Conservation (phyloP, 1,140 invertebrate species). For the Cecropterus lyciades region DNA sequence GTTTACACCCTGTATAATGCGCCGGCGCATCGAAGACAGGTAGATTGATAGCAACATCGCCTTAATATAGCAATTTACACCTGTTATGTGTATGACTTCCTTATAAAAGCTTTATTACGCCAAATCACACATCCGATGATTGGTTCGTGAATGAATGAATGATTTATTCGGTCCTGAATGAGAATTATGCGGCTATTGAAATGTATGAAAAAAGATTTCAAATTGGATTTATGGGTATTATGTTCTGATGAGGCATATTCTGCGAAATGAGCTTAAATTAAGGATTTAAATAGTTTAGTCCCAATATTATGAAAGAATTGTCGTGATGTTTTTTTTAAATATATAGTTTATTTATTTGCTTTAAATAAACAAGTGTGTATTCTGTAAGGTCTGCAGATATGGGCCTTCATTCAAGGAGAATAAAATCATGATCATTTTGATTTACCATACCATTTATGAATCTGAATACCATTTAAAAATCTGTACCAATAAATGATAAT, state of each 20-base stretch:
- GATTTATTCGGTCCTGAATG: not conserved
- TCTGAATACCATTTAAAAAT: no score
- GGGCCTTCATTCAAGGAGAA: no score
- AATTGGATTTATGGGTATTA: not conserved
- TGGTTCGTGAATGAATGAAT: conserved; percentile 3
- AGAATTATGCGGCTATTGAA: conserved; percentile 9
- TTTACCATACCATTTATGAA: no score
- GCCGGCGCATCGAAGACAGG: conserved; percentile 46
- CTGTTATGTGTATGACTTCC: conserved; percentile 55
- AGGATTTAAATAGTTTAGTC: no score
- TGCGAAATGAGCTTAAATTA: not conserved
- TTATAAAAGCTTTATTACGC: conserved; percentile 49
- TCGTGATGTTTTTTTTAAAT: no score
- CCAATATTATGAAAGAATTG: no score
- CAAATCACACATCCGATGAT: conserved; percentile 24
- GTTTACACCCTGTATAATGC: conserved; percentile 6
- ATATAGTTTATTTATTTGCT: no score
- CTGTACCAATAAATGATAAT: no score
- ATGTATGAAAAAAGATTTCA: conserved; percentile 12
- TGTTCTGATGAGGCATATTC: not conserved
- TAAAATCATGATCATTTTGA: no score
- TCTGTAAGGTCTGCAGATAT: no score
- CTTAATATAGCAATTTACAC: conserved; percentile 73
- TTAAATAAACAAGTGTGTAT: no score
- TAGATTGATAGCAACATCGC: conserved; percentile 55